Evolutionary conservation across 1,140 invertebrate species (phyloP), one percentile per base, ranked within the genome.

Genomic region (Aphis gossypii): DNA sequence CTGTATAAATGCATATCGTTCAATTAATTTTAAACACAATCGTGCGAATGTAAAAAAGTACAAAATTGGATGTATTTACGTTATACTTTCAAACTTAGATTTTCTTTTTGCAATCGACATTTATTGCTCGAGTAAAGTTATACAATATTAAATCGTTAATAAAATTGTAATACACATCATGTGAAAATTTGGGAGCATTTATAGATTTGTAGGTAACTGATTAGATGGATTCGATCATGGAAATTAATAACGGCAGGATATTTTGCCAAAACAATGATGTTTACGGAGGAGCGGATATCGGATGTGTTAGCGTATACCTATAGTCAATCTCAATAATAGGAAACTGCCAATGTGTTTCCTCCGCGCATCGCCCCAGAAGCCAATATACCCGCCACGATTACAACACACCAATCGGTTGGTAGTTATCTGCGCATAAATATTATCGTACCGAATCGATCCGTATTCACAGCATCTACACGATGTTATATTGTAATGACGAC

Each of bases 161-260:
- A 41, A 84, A 35, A 44, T 9, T 84, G 21, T 25, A 86, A 86
- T 86, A 30, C 30, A n/a, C 30, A 41, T 46, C 46, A 35, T 25
- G 86, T 23, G 30, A 90, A 56, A 54, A 41, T 60, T 14, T 23
- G 35, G 30, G 21, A 23, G 41, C 2, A 25, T 90, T 46, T 41
- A 41, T 30, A n/a, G 8, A 60, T 44, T 41, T 30, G 56, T 68
- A 51, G 23, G 35, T 25, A 41, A 51, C 48, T 51, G 48, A 14
- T 51, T 18, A 23, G 2, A 51, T 2, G 23, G 30, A 35, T 38
- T 88, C 8, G 11, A 88, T 54, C 20, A 54, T 41, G 23, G 1
- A 68, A 68, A 90, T 44, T 90, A 90, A 90, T 90, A n/a, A 68
- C 56, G 25, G 41, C 41, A 56, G 89, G 89, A 90, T 60, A 38